Conservation (phyloP, 2,888 invertebrate genomes). For the Polyommatus icarus region DNA sequence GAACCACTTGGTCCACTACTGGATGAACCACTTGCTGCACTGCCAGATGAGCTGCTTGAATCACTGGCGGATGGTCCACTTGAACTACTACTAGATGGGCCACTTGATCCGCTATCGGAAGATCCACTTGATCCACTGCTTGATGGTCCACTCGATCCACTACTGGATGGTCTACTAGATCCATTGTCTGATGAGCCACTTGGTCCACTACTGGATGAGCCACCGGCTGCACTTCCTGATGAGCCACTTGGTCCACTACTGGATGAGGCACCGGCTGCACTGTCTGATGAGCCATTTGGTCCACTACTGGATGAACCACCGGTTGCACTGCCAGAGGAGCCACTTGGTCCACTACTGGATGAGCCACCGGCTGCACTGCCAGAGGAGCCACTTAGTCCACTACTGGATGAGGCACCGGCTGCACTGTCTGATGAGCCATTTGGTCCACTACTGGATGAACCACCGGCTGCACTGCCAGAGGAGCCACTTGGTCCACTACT, state of each 20-base stretch:
- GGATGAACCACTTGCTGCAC: no score
- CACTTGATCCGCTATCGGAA: background rate
- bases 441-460: background rate
- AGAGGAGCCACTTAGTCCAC: no score
- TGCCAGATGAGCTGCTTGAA: constrained; percentile 33
- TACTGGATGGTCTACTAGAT: background rate
- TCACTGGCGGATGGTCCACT: no score
- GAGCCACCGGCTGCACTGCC: no score
- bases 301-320: no score
- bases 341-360: constrained; percentile 4
- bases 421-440: background rate
- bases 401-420: no score
- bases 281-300: no score
- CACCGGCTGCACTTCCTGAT: no score
- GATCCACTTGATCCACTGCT: constrained; percentile 33
- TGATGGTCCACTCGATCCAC: constrained; percentile 14
- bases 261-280: no score
- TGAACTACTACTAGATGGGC: background rate
- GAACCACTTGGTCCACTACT: constrained; percentile 17
- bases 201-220: background rate
- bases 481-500: constrained; percentile 23
- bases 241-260: background rate
- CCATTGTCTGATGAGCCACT: background rate
- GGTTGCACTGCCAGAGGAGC: no score
- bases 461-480: constrained; percentile 32